Conservation (phyloP, 1,140 invertebrate genomes). For the Drosophila jambulina region DNA sequence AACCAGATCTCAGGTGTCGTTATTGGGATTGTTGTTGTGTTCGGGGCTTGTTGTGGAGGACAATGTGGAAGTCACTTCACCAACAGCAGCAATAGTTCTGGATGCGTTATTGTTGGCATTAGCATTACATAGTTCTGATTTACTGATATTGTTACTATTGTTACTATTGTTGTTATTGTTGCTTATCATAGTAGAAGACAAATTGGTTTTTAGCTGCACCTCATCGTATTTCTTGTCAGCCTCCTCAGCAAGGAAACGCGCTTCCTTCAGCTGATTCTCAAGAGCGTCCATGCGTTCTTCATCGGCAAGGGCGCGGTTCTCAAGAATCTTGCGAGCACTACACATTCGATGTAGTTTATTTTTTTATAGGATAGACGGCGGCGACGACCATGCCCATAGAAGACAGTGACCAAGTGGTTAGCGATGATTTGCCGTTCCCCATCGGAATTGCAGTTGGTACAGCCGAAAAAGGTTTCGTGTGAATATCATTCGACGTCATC, state of each 20-base stretch:
- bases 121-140: slow-evolving; percentile 41
- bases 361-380: slow-evolving; percentile 30
- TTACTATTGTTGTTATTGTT: slow-evolving; percentile 66
- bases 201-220: slow-evolving; percentile 89
- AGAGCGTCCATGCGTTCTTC: slow-evolving; percentile 99
- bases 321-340: slow-evolving; percentile 99
- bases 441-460: slow-evolving; percentile 58
- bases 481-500: slow-evolving; percentile 81
- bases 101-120: slow-evolving; percentile 73
- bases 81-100: slow-evolving; percentile 72
- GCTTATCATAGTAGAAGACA: slow-evolving; percentile 70
- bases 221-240: slow-evolving; percentile 99
- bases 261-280: slow-evolving; percentile 99
- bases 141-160: slow-evolving; percentile 55
- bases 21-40: slow-evolving; percentile 71
- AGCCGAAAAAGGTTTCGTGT: slow-evolving; percentile 59
- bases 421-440: slow-evolving; percentile 72
- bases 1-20: slow-evolving; percentile 73
- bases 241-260: slow-evolving; percentile 99
- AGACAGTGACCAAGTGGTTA: slow-evolving; percentile 84
- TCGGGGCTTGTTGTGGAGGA: slow-evolving; percentile 70
- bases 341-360: slow-evolving; percentile 52
- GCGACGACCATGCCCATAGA: slow-evolving; percentile 78
- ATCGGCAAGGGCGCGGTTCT: slow-evolving; percentile 99
- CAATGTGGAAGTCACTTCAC: slow-evolving; percentile 79